Evolutionary conservation across 2,888 invertebrate species (phyloP), one percentile per base, ranked within the genome.

Genomic region (Cyaniris semiargus): DNA sequence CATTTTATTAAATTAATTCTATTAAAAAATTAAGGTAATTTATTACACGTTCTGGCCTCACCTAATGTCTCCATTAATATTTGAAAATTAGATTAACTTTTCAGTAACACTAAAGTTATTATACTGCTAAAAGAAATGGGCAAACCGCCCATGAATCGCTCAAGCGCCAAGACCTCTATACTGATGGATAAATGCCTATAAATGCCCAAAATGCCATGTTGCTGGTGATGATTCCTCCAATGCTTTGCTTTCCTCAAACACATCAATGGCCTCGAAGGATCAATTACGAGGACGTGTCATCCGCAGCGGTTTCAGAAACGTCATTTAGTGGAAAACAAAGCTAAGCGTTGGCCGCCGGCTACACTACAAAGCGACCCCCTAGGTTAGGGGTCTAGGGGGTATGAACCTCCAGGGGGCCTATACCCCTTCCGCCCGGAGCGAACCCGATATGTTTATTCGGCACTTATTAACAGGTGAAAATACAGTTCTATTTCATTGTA

Each of bases 321-420:
- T 89, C 89, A 91, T 91, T 90, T 90, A 90, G 87, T 88, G 85
- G 89, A 90, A 92, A 92, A 92, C 91, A 93, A 92, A 92, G 91
- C 92, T 90, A 90, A 91, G 89, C 91, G 89, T 90, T 89, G 89
- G 88, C 89, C 89, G 85, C 71, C 70, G 76, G 76, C 76, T 58
- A 76, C 82, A 92, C 92, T 90, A 93, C 93, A 94, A 93, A 93
- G 93, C 89, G 88, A 44, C 71, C 21, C 10, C 38, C 38, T 34
- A 31, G 34, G 53, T 53, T 53, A 89, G 85, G 84, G 84, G 87
- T 87, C 88, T 86, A 87, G 44, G 44, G 44, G 44, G 44, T 44
- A 44, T 44, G 44, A 44, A 44, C 10, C 44, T 44, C 44, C 10
- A 44, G 44, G 85, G 84, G 84, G 87, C 87, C 88, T 86, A 87